These are phyloP conservation scores for Euspilapteryx auroguttella DNA, from an alignment of 2,888 invertebrate species.

Conservation along the genomic window DNA sequence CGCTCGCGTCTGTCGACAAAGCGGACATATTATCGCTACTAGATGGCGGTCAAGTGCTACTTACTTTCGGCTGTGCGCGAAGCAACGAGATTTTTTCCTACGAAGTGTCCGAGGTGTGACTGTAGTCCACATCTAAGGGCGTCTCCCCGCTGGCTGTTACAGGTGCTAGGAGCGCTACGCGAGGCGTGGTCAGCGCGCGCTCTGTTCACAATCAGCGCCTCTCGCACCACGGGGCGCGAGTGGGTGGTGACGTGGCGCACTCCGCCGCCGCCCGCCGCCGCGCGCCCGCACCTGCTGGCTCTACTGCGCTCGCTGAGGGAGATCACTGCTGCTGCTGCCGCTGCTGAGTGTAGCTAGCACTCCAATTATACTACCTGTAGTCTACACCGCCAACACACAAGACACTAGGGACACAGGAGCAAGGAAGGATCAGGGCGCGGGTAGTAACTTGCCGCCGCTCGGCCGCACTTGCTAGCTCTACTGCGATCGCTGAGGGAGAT, in stretches of 20 bases:
- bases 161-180: slow-evolving; percentile 73
- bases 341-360: not conserved
- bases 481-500: too few species aligned
- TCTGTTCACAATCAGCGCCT: slow-evolving; percentile 84
- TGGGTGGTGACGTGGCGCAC: slow-evolving; percentile 88
- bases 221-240: slow-evolving; percentile 86
- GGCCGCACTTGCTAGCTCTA: slow-evolving; percentile 11
- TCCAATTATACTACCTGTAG: too few species aligned
- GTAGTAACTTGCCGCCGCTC: slow-evolving; percentile 34
- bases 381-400: too few species aligned
- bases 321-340: slow-evolving; percentile 13
- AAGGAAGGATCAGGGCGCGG: too few species aligned
- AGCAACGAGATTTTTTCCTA: too few species aligned
- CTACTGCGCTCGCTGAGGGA: slow-evolving; percentile 9
- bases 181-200: slow-evolving; percentile 82
- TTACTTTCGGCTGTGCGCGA: too few species aligned
- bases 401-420: too few species aligned
- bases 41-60: too few species aligned
- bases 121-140: too few species aligned
- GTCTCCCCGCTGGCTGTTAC: slow-evolving; percentile 83
- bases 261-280: slow-evolving; percentile 23
- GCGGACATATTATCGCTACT: too few species aligned
- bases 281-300: slow-evolving; percentile 13
- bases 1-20: too few species aligned
- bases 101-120: too few species aligned